phyloP scores from a whole-genome alignment of 1,140 invertebrate genomes.

The Drosophila dunni region DNA sequence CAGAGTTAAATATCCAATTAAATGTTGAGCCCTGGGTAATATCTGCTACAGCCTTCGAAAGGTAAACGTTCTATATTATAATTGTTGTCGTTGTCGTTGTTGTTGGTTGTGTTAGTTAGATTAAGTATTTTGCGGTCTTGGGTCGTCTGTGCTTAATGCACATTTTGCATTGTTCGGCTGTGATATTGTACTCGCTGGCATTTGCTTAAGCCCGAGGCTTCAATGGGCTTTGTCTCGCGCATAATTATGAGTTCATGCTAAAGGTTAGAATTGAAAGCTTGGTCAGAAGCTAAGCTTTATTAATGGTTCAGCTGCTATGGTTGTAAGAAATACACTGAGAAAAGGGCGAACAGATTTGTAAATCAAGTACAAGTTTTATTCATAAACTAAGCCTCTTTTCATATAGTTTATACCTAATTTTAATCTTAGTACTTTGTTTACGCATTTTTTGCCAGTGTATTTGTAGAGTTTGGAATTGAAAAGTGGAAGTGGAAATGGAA shows the following conservation, averaged over 20 bases:
- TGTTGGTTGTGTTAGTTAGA: background rate
- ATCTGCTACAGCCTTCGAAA: conserved; percentile 15
- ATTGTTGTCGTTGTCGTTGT: too few species aligned
- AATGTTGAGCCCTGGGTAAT: conserved; percentile 14
- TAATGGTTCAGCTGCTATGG: background rate
- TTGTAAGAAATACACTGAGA: background rate
- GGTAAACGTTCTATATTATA: conserved; percentile 13
- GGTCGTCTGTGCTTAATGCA: background rate
- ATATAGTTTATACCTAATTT: too few species aligned
- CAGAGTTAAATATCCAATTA: conserved; percentile 36
- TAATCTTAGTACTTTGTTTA: too few species aligned
- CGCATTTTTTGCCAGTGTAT: too few species aligned
- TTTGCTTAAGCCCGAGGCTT: conserved; percentile 1
- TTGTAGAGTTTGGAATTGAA: background rate
- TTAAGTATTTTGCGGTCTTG: conserved; percentile 16
- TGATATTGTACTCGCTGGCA: background rate
- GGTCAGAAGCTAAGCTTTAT: conserved; percentile 11
- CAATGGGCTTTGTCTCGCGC: background rate
- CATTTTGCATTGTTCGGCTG: conserved; percentile 19
- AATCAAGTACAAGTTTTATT: too few species aligned
- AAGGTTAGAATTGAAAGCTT: conserved; percentile 6
- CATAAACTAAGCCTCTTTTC: too few species aligned
- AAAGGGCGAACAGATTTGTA: too few species aligned
- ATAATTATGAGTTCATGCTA: conserved; percentile 24
- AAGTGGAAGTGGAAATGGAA: background rate